These are phyloP conservation scores for Tridacna crocea DNA, from an alignment of 2,888 invertebrate genomes.

Conservation along the genomic window DNA sequence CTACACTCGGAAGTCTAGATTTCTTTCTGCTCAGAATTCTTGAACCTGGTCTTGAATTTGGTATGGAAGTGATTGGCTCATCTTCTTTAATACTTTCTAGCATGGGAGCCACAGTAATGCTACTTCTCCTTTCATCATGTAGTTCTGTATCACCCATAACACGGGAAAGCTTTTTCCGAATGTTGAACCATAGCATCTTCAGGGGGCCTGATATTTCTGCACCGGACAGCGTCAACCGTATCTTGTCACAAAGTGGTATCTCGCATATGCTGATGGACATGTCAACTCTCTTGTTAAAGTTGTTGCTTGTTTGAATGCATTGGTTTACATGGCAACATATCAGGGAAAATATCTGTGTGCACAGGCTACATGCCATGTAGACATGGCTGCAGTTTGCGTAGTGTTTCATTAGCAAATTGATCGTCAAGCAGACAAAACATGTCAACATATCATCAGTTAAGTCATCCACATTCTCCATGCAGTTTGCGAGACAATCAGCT, in stretches of 20 bases:
- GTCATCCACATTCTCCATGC: constrained; percentile 29
- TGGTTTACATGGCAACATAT: constrained; percentile 53
- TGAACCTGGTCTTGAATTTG: constrained; percentile 39
- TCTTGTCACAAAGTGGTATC: constrained; percentile 32
- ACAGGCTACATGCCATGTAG: constrained; percentile 48
- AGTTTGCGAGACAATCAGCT: constrained; percentile 23
- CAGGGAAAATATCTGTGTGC: constrained; percentile 59
- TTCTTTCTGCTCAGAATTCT: constrained; percentile 32
- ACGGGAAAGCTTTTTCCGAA: constrained; percentile 51
- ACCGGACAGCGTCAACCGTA: constrained; percentile 22
- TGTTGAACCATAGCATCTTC: constrained; percentile 48
- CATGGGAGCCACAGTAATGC: background rate
- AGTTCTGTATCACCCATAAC: constrained; percentile 40
- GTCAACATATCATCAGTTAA: constrained; percentile 38
- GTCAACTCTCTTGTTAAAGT: background rate
- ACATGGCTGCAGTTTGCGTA: constrained; percentile 50
- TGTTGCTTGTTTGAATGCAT: constrained; percentile 33
- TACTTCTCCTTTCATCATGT: background rate
- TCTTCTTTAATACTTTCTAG: constrained; percentile 47
- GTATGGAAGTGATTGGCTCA: background rate
- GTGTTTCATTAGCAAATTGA: constrained; percentile 57
- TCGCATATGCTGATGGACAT: background rate
- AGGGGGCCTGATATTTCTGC: constrained; percentile 28
- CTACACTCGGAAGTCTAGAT: constrained; percentile 30
- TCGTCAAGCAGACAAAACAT: constrained; percentile 39